Percentiles rank a stretch among this genome's conserved stretches.
These are phyloP conservation scores for Drosophila aldrichi DNA, from an alignment of 2,888 invertebrate genomes.

Conservation along the genomic window DNA sequence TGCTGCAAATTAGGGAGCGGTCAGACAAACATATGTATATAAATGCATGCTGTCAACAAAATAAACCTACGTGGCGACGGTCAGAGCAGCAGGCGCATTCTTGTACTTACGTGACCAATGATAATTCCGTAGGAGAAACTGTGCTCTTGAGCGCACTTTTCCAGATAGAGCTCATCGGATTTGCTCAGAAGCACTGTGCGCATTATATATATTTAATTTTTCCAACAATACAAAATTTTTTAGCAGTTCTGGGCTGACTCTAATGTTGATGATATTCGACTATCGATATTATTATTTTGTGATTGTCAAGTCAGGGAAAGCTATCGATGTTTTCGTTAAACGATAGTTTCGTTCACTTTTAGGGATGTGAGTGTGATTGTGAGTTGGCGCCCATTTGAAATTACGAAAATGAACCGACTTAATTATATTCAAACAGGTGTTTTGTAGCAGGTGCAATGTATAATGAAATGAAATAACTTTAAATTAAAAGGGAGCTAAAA, in stretches of 20 bases:
- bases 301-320: background rate
- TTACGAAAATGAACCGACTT: background rate
- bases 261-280: constrained; percentile 25
- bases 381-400: constrained; percentile 9
- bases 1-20: constrained; percentile 64
- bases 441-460: background rate
- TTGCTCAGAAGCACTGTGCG: constrained; percentile 90
- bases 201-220: constrained; percentile 75
- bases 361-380: background rate
- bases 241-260: constrained; percentile 25
- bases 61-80: constrained; percentile 58
- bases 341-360: constrained; percentile 33
- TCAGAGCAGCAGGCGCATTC: constrained; percentile 1
- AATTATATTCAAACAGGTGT: constrained; percentile 8
- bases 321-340: background rate
- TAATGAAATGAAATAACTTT: background rate
- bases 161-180: constrained; percentile 89
- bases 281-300: constrained; percentile 12
- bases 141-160: constrained; percentile 88
- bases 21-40: background rate
- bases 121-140: constrained; percentile 90
- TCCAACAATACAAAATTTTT: constrained; percentile 38
- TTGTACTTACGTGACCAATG: constrained; percentile 90
- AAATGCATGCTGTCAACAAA: constrained; percentile 29
- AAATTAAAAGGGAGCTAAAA: background rate